These are phyloP conservation scores for Cebus imitator DNA, from an alignment of 2,113 vertebrate genomes.

Conservation along the genomic window DNA sequence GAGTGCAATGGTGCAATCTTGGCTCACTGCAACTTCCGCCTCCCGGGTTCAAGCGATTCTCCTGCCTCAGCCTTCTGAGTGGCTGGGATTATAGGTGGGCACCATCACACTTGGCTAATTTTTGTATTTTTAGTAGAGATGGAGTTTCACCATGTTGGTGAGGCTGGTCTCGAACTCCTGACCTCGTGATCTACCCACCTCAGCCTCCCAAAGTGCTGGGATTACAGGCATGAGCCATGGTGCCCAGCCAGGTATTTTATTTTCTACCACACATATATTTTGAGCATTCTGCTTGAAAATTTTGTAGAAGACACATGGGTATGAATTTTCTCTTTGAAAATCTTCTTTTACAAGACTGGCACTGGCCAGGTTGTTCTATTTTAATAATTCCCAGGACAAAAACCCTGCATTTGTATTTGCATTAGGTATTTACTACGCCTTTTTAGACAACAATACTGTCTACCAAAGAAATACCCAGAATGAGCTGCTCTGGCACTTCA, in stretches of 20 bases:
- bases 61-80: too few relatives aligned
- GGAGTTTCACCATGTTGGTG: too few relatives aligned
- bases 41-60: too few relatives aligned
- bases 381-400: neutral
- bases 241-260: neutral
- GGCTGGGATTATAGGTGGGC: too few relatives aligned
- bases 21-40: too few relatives aligned
- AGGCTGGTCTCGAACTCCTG: too few relatives aligned
- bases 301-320: neutral
- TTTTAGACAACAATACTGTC: neutral
- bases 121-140: too few relatives aligned
- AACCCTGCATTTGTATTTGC: neutral
- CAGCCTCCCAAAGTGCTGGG: too few relatives aligned
- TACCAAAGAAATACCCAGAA: neutral
- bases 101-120: too few relatives aligned
- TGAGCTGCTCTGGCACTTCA: rapidly evolving
- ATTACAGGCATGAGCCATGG: too few relatives aligned
- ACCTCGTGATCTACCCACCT: too few relatives aligned
- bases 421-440: neutral
- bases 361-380: neutral
- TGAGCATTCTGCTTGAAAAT: neutral
- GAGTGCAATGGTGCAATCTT: too few relatives aligned
- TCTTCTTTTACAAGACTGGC: neutral
- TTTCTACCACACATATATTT: neutral
- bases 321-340: neutral